These are phyloP conservation scores for Agrypnus murinus DNA, from an alignment of 2,888 invertebrate genomes.

Conservation along the genomic window DNA sequence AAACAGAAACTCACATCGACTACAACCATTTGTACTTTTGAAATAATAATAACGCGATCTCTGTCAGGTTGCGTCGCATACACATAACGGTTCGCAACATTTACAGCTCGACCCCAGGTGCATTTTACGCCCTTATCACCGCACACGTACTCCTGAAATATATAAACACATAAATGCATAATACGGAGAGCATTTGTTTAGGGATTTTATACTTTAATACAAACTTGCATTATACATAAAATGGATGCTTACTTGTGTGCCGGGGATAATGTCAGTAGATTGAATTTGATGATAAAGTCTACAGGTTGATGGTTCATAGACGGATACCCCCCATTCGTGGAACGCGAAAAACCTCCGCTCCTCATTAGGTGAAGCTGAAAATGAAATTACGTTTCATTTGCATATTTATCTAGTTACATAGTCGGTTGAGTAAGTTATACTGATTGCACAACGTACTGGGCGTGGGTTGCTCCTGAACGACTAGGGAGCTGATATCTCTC, in stretches of 20 bases:
- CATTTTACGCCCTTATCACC: conserved; percentile 81
- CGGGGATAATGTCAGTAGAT: conserved; percentile 81
- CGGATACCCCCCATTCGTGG: conserved; percentile 83
- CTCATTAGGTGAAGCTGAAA: conserved; percentile 75
- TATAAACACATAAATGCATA: not conserved
- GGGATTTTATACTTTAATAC: no score
- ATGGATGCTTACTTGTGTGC: conserved; percentile 75
- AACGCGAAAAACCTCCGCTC: conserved; percentile 83
- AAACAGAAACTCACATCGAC: conserved; percentile 75
- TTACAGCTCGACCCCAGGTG: conserved; percentile 83
- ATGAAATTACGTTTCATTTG: conserved; percentile 55
- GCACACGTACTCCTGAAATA: conserved; percentile 78
- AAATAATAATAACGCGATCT: conserved; percentile 82
- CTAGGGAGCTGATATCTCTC: conserved; percentile 81
- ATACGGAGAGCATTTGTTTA: no score
- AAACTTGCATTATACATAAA: no score
- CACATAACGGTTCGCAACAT: conserved; percentile 81
- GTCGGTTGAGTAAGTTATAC: conserved; percentile 31
- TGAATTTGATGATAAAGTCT: conserved; percentile 81
- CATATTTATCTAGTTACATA: conserved; percentile 55
- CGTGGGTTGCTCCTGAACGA: conserved; percentile 82
- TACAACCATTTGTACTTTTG: conserved; percentile 82
- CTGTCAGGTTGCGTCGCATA: conserved; percentile 83
- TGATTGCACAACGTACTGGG: conserved; percentile 73
- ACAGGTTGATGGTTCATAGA: conserved; percentile 83